phyloP scores from a whole-genome alignment of 1,140 invertebrate genomes.

The Eubasilissa regina region DNA sequence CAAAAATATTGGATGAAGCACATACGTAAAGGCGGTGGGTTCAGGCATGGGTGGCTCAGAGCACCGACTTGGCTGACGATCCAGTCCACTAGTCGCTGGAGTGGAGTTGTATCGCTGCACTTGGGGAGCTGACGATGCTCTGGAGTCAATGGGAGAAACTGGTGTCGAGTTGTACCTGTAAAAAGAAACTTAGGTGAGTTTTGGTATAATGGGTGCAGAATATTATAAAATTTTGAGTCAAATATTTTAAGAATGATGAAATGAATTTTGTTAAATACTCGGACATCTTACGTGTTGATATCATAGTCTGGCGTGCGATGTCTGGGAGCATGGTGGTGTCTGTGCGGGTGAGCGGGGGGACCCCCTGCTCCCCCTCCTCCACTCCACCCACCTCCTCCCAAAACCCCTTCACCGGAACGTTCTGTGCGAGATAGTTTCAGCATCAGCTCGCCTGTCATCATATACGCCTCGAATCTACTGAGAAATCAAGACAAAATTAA shows the following conservation, averaged over 20 bases:
- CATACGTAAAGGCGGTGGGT: conserved; percentile 51
- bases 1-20: conserved; percentile 3
- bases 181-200: conserved; percentile 5
- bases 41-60: conserved; percentile 63
- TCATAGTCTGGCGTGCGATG: conserved; percentile 58
- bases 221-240: too few relatives aligned
- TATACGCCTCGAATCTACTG: conserved; percentile 89
- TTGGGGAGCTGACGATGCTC: conserved; percentile 65
- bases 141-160: conserved; percentile 68
- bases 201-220: conserved; percentile 5
- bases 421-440: conserved; percentile 88
- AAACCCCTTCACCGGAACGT: conserved; percentile 50
- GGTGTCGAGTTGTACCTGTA: conserved; percentile 71
- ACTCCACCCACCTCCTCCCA: conserved; percentile 65
- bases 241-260: too few relatives aligned
- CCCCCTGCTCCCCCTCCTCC: conserved; percentile 70
- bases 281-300: conserved; percentile 52
- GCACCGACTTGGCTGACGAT: conserved; percentile 63
- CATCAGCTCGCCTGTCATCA: conserved; percentile 98
- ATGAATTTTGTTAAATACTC: neutral
- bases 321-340: conserved; percentile 67
- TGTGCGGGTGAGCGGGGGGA: conserved; percentile 66
- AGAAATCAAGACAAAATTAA: neutral
- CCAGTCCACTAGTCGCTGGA: conserved; percentile 66
- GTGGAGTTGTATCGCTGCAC: conserved; percentile 70